Conservation (phyloP, 2,113 vertebrate species). For the Epinephelus fuscoguttatus region DNA sequence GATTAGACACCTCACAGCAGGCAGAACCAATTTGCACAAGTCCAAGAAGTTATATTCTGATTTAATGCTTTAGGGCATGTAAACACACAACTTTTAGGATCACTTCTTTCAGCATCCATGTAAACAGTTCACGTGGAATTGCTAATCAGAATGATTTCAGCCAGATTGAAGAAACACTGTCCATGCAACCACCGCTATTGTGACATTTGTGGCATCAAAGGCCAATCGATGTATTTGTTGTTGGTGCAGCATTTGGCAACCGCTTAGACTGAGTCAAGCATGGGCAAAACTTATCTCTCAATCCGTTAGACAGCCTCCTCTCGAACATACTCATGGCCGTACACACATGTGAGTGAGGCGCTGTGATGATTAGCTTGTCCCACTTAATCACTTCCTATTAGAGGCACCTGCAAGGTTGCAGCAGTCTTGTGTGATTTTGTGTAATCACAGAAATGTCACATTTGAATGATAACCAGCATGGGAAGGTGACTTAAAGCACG, state of each 20-base stretch:
- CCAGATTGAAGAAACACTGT: no score
- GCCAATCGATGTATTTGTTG: constrained; percentile 61
- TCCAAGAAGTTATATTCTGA: no score
- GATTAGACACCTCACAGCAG: no score
- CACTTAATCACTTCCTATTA: constrained; percentile 78
- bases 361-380: constrained; percentile 75
- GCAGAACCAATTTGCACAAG: no score
- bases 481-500: constrained; percentile 13
- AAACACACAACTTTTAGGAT: no score
- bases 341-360: constrained; percentile 18
- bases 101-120: no score
- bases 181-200: neutral
- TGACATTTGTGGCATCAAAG: constrained; percentile 62
- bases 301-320: constrained; percentile 48
- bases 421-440: constrained; percentile 68
- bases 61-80: no score
- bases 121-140: no score
- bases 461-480: constrained; percentile 70
- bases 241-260: constrained; percentile 39
- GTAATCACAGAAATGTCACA: constrained; percentile 80
- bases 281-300: constrained; percentile 70
- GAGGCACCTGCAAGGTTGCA: constrained; percentile 71
- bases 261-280: constrained; percentile 42
- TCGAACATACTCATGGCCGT: neutral
- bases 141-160: no score